Conservation (phyloP, 2,797 vertebrate genomes). For the Alosa sapidissima region DNA sequence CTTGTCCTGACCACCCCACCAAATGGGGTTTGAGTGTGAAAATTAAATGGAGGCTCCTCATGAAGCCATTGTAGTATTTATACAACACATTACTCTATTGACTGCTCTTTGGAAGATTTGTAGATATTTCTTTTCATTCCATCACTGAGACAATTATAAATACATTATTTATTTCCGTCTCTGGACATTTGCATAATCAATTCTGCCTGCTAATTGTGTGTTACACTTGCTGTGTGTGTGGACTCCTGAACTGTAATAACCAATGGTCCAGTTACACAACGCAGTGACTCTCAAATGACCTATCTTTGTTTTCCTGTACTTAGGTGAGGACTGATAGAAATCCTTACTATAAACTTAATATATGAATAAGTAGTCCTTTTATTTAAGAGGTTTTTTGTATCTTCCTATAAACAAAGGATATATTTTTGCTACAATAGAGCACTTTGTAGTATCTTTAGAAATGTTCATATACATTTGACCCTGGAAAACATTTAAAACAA, state of each 20-base stretch:
- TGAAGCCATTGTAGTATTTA: slow-evolving; percentile 20
- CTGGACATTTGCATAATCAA: slow-evolving; percentile 6
- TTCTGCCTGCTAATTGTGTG: slow-evolving; percentile 4
- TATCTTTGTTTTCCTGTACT: background rate
- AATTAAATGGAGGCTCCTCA: slow-evolving; percentile 37
- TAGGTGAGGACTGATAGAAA: background rate
- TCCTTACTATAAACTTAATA: background rate
- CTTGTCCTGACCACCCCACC: slow-evolving; percentile 11
- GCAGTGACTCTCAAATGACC: background rate
- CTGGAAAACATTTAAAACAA: background rate
- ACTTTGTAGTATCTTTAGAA: background rate
- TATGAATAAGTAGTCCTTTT: no score
- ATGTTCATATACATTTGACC: background rate
- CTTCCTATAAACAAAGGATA: no score
- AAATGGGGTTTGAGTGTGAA: slow-evolving; percentile 40
- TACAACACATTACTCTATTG: slow-evolving; percentile 14
- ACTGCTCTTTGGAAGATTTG: slow-evolving; percentile 9
- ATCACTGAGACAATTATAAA: slow-evolving; percentile 22
- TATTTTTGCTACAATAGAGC: no score
- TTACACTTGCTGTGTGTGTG: background rate
- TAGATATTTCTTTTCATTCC: slow-evolving; percentile 16
- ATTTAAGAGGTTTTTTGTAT: no score
- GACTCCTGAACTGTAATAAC: background rate
- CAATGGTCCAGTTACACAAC: background rate
- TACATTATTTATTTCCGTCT: slow-evolving; percentile 23